Evolutionary conservation across 2,888 invertebrate genomes (phyloP).

Genomic region (Linnaemya tessellans): DNA sequence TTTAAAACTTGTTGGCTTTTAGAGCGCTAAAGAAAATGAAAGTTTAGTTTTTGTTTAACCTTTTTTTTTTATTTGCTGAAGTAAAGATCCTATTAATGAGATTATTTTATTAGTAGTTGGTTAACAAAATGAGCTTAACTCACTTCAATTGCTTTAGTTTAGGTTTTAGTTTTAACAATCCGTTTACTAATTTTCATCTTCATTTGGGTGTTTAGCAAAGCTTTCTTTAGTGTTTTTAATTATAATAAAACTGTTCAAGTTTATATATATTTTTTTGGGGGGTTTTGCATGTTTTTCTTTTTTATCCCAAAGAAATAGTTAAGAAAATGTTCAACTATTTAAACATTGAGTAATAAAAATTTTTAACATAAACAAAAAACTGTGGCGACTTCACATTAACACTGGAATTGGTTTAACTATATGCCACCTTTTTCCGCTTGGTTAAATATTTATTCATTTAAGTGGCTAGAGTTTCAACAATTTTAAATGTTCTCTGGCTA

Average conservation of each 20-base stretch:
- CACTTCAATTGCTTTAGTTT: conserved; percentile 32
- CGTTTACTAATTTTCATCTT: conserved; percentile 51
- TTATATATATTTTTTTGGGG: conserved; percentile 20
- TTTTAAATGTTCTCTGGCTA: conserved; percentile 36
- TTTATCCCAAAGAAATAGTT: background rate
- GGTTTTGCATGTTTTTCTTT: background rate
- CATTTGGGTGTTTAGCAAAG: conserved; percentile 25
- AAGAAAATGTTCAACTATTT: background rate
- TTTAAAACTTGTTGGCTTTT: conserved; percentile 20
- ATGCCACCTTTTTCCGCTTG: conserved; percentile 10
- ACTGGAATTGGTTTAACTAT: background rate
- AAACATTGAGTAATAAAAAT: conserved; percentile 35
- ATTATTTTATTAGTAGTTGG: conserved; percentile 59
- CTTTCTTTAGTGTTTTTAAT: conserved; percentile 19
- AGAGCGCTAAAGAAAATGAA: conserved; percentile 57
- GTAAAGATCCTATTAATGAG: conserved; percentile 53
- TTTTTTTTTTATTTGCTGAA: background rate
- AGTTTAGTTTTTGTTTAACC: conserved; percentile 37
- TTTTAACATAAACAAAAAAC: conserved; percentile 11
- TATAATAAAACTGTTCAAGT: conserved; percentile 29
- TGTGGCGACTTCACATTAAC: conserved; percentile 8
- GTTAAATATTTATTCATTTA: conserved; percentile 19
- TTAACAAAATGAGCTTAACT: conserved; percentile 15
- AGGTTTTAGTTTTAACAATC: background rate
- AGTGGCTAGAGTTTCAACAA: background rate